A percentile compares a stretch with the other conserved stretches of the same genome.
These are phyloP conservation scores for Sinotaia quadrata DNA, from an alignment of 2,888 invertebrate genomes.

Conservation along the genomic window DNA sequence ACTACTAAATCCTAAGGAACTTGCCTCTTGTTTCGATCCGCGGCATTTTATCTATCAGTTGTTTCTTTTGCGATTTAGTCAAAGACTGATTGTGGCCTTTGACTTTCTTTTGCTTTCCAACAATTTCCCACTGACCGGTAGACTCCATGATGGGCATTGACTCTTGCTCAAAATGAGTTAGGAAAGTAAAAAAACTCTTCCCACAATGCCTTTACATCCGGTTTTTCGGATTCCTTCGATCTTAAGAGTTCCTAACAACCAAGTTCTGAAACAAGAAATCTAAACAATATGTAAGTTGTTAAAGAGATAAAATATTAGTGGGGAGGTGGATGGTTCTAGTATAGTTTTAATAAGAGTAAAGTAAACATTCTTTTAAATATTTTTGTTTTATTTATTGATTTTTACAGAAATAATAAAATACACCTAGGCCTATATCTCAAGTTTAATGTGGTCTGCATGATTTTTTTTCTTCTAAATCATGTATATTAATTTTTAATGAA, in stretches of 20 bases:
- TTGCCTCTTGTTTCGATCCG: constrained; percentile 53
- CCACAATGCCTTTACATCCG: constrained; percentile 4
- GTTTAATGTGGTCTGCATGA: too few species aligned
- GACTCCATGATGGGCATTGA: constrained; percentile 46
- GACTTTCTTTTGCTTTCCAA: constrained; percentile 51
- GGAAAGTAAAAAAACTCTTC: not conserved
- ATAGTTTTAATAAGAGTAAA: too few species aligned
- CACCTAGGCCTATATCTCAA: too few species aligned
- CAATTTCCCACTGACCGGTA: constrained; percentile 56
- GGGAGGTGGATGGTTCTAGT: too few species aligned
- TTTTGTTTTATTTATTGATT: too few species aligned
- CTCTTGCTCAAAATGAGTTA: not conserved
- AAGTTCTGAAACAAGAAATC: too few species aligned
- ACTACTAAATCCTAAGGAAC: not conserved
- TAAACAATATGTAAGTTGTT: too few species aligned
- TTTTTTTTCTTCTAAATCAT: too few species aligned
- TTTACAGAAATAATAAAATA: too few species aligned
- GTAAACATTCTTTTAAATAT: too few species aligned
- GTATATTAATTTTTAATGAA: too few species aligned
- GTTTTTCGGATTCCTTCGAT: constrained; percentile 23
- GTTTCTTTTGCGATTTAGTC: constrained; percentile 55
- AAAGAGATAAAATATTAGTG: too few species aligned
- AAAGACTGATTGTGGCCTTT: constrained; percentile 44
- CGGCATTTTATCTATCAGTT: constrained; percentile 58
- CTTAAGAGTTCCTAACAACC: constrained; percentile 26